Percentiles rank a stretch among this genome's conserved stretches.
Conservation (phyloP, 2,888 invertebrate genomes). For the Hecatera dysodea region DNA sequence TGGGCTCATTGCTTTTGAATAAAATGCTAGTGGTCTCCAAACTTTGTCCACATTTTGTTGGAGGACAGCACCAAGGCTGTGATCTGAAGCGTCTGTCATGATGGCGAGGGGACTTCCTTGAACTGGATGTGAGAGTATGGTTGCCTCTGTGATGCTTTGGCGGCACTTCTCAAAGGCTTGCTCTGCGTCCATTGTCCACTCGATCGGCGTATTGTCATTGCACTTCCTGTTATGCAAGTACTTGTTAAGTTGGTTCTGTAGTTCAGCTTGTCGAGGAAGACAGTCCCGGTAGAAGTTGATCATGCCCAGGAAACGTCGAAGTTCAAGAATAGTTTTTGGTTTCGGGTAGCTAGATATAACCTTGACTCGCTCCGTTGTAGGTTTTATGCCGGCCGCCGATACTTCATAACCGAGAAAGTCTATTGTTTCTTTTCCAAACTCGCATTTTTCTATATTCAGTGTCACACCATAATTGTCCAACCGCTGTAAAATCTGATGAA, state of each 20-base stretch:
- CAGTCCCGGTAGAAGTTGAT: neutral
- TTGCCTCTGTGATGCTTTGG: no score
- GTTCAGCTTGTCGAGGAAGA: neutral
- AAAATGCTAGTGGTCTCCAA: slow-evolving; percentile 11
- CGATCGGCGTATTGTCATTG: no score
- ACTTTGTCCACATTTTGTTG: neutral
- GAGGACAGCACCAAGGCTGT: no score
- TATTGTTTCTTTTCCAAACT: slow-evolving; percentile 1
- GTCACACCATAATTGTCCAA: slow-evolving; percentile 8
- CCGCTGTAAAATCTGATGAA: slow-evolving; percentile 4
- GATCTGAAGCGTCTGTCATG: no score
- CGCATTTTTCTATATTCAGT: slow-evolving; percentile 14
- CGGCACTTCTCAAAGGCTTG: no score
- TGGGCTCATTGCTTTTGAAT: slow-evolving; percentile 11
- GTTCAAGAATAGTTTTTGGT: neutral
- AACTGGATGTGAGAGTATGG: no score
- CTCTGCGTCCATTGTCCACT: no score
- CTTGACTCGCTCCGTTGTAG: neutral
- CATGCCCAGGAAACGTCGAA: slow-evolving; percentile 4
- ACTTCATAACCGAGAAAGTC: slow-evolving; percentile 46
- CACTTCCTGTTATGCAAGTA: no score
- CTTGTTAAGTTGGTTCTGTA: slow-evolving; percentile 1
- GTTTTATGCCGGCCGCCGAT: slow-evolving; percentile 23
- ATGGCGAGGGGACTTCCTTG: no score
- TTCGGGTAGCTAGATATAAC: slow-evolving; percentile 5